Evolutionary conservation across 2,113 vertebrate species (phyloP), one percentile per base, ranked within the genome.

Genomic region (Heterochromis multidens): DNA sequence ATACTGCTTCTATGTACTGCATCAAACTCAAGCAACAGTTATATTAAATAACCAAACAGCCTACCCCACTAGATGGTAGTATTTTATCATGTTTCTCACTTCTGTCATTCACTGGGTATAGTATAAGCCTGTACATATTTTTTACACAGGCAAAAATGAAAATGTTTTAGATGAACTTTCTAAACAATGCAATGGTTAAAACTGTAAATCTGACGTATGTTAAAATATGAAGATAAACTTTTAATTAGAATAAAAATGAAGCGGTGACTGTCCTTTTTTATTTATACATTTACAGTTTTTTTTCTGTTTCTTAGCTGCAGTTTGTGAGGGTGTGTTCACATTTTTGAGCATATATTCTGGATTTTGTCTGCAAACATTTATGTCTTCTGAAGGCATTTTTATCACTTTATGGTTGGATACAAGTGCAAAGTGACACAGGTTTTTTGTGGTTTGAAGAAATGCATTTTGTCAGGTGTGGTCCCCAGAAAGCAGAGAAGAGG

Each of bases 381-480:
- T 37, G 31, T 11, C 31, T 63, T 63, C 19, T 37, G 19, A 35
- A n/a, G 11, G 33, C 0, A 63, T 37, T 11, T 37, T 2, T 3
- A 23, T 37, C 2, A 83, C 19, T 40, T 67, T 52, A 78, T 19
- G 7, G 49, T 3, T 29, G 35, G n/a, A 40, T 27, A 9, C 12
- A 37, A 29, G 43, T 84, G 3, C 10, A 84, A 84, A 1, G 12
- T 19, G 29, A 40, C 17, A 49, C 4, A 63, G 37, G 14, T 16
- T 40, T 17, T 58, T n/a, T 11, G 4, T 62, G 11, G 6, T 29
- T 87, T 37, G 21, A 79, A 58, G 40, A 63, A 80, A 63, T 80
- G n/a, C 67, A 88, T 87, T 85, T 76, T 6, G n/a, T 9, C 91
- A 90, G 60, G 65, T 92, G 88, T 83, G 59, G 21, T 89, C 89